A percentile compares a stretch with the other conserved stretches of the same genome.
Evolutionary conservation across 2,113 vertebrate species (phyloP).

Genomic region (Eulacestoma nigropectus): DNA sequence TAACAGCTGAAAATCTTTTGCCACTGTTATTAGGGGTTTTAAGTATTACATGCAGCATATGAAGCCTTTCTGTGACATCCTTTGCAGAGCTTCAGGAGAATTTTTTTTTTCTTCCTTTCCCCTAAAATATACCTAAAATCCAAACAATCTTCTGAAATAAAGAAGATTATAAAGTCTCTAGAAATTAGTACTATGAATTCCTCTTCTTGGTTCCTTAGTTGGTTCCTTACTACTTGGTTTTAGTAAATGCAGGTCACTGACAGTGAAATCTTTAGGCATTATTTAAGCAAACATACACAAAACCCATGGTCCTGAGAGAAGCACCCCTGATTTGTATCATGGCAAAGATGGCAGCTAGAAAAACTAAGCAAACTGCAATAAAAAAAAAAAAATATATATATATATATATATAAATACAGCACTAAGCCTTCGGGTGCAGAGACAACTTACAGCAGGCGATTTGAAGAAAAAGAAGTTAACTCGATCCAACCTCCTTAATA

Average conservation of each 20-base stretch:
- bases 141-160: not conserved
- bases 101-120: not conserved
- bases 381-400: not conserved
- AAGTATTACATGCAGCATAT: not conserved
- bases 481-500: conserved; percentile 77
- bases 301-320: not conserved
- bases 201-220: not conserved
- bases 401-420: not conserved
- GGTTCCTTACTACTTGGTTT: not conserved
- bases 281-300: not conserved
- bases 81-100: not conserved
- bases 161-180: not conserved
- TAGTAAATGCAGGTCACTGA: not conserved
- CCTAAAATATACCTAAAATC: not conserved
- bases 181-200: not conserved
- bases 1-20: not conserved
- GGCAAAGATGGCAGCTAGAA: not conserved
- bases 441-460: not conserved
- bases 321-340: not conserved
- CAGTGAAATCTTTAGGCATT: not conserved
- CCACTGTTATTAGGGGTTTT: not conserved
- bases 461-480: not conserved
- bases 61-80: not conserved
- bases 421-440: not conserved
- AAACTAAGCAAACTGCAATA: not conserved